Evolutionary conservation across 2,113 vertebrate genomes (phyloP), one percentile per base, ranked within the genome.

Genomic region (Verasper variegatus): DNA sequence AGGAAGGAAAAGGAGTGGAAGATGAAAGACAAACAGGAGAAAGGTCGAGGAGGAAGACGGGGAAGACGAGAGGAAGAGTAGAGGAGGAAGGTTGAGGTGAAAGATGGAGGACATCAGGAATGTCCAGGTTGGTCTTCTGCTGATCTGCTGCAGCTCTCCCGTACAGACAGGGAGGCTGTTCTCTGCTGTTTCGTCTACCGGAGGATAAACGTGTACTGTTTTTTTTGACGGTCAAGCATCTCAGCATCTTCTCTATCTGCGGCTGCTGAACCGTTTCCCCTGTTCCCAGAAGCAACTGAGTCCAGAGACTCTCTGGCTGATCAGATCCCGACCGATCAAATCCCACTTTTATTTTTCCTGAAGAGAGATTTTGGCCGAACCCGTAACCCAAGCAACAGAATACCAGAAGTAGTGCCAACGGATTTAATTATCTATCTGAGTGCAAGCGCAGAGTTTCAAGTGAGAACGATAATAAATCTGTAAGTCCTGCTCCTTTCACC

Each of bases 161-260:
- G 3, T 40, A 35, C 26, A 35, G 27, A 21, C 64, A 31, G n/a
- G 5, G 26, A 47, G 42, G 17, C 23, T 20, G n/a, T 40, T 84
- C 66, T 86, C 86, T 11, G 42, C 0, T 77, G 84, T 87, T 88
- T 74, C 1, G 84, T 83, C 86, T 85, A 4, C 11, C 0, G 4
- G 3, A 1, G 1, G 26, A 42, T 0, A 21, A 27, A 40, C 65
- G 56, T 17, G 67, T 24, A 47, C n/a, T 45, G 68, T 49, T 71
- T 2, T 65, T 15, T 40, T 23, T 7, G 21, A 10, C 54, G 35
- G 57, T 23, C 18, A 24, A 5, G 72, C 77, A 69, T 68, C 42
- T 69, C 54, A 54, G 77, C 59, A 67, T 71, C 31, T 55, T 60
- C n/a, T n/a, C 73, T 66, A 88, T 78, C 79, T 55, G 42, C 4